Conservation (phyloP, 1,140 invertebrate genomes). For the Calliphora vicina region DNA sequence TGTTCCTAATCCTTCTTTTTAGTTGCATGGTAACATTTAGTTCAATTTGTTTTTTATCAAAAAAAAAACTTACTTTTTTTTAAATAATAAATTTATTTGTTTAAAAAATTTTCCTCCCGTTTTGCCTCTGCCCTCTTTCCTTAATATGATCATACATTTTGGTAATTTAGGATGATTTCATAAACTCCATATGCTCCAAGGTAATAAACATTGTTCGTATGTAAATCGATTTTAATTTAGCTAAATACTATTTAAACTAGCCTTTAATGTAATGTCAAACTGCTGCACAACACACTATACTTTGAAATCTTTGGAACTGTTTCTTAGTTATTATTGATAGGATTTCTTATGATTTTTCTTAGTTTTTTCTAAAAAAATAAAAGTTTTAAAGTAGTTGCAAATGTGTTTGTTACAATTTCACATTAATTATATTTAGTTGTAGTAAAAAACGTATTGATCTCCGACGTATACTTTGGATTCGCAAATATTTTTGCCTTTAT, state of each 20-base stretch:
- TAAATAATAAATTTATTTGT: not conserved
- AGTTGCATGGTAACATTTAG: constrained; percentile 34
- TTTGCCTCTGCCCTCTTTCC: not conserved
- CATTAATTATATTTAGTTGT: no score
- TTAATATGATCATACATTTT: constrained; percentile 5
- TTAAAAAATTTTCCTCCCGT: not conserved
- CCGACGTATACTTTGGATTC: no score
- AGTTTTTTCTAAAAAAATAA: no score
- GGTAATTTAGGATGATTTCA: constrained; percentile 71
- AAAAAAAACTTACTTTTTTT: not conserved
- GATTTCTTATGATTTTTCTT: no score
- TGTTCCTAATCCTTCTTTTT: not conserved
- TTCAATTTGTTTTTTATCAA: not conserved
- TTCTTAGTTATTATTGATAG: no score
- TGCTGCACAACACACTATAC: not conserved
- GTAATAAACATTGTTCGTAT: constrained; percentile 63
- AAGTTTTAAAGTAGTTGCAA: no score
- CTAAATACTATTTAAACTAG: no score
- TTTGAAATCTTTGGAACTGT: not conserved
- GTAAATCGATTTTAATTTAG: not conserved
- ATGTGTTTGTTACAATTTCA: no score
- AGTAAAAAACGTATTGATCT: no score
- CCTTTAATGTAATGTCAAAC: no score
- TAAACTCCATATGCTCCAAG: constrained; percentile 76
- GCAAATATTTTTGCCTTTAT: no score